A percentile compares a stretch with the other conserved stretches of the same genome.
Conservation (phyloP, 1,140 invertebrate genomes). For the Hesperophylax magnus region DNA sequence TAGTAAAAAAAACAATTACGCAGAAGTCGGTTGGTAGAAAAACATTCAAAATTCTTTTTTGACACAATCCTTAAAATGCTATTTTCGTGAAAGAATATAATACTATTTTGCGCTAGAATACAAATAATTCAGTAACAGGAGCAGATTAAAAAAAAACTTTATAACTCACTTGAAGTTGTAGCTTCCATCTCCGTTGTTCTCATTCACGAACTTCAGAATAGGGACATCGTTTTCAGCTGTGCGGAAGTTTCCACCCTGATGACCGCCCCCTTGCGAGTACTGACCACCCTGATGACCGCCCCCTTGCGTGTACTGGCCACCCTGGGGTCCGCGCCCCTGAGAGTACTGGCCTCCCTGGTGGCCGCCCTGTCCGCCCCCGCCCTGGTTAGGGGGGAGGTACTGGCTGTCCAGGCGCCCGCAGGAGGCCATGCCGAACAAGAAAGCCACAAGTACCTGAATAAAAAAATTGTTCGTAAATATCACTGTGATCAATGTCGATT, state of each 20-base stretch:
- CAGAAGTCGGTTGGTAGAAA: too few relatives aligned
- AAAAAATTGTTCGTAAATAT: neutral
- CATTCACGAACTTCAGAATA: conserved; percentile 57
- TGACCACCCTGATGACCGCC: neutral
- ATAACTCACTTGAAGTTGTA: conserved; percentile 51
- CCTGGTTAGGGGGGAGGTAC: conserved; percentile 34
- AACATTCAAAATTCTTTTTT: too few relatives aligned
- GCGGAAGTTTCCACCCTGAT: neutral
- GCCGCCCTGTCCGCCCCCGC: neutral
- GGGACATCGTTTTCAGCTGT: conserved; percentile 47
- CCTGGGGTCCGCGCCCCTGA: too few relatives aligned
- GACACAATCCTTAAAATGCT: too few relatives aligned
- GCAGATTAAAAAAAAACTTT: too few relatives aligned
- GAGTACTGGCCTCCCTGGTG: too few relatives aligned
- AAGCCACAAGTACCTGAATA: neutral
- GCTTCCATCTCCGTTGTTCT: conserved; percentile 61
- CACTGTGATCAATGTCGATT: neutral
- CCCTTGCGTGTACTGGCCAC: neutral
- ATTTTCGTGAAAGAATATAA: too few relatives aligned
- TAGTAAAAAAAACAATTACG: too few relatives aligned
- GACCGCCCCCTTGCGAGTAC: too few relatives aligned
- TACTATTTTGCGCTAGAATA: too few relatives aligned
- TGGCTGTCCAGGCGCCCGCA: conserved; percentile 37
- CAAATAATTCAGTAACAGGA: too few relatives aligned
- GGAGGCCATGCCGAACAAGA: conserved; percentile 26